Evolutionary conservation across 2,113 vertebrate species (phyloP).

Genomic region (Heteronetta atricapilla): DNA sequence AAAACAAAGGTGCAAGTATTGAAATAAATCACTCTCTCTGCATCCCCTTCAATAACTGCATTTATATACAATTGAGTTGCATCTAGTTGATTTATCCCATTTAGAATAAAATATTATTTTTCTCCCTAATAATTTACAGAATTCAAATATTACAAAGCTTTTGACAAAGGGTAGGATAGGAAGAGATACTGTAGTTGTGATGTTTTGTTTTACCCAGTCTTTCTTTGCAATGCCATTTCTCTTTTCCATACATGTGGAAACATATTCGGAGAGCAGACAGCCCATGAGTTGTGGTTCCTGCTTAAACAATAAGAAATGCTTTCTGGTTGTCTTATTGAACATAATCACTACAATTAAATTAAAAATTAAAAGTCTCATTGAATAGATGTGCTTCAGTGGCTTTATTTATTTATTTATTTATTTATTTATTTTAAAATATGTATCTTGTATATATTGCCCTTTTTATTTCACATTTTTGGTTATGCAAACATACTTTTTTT

Average conservation of each 20-base stretch:
- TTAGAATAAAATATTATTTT: not conserved
- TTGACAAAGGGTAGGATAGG: not conserved
- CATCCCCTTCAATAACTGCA: not conserved
- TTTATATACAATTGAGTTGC: not conserved
- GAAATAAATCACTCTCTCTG: not conserved
- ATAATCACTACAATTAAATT: slow-evolving; percentile 35
- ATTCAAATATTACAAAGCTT: not conserved
- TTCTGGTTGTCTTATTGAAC: slow-evolving; percentile 10
- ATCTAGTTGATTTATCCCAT: not conserved
- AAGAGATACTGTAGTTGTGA: not conserved
- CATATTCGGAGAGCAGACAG: slow-evolving; percentile 20
- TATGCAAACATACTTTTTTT: not conserved
- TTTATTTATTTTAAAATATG: not conserved
- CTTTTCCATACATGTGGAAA: not conserved
- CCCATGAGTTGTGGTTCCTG: not conserved
- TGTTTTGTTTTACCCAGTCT: not conserved
- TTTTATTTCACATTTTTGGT: not conserved
- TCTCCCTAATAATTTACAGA: not conserved
- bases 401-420: not conserved
- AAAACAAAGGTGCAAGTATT: not conserved
- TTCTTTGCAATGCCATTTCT: not conserved
- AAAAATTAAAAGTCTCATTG: slow-evolving; percentile 44
- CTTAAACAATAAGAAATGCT: slow-evolving; percentile 48
- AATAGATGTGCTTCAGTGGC: not conserved
- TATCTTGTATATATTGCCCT: not conserved